phyloP scores from a whole-genome alignment of 2,888 invertebrate species.

The Sinohyriopsis cumingii region DNA sequence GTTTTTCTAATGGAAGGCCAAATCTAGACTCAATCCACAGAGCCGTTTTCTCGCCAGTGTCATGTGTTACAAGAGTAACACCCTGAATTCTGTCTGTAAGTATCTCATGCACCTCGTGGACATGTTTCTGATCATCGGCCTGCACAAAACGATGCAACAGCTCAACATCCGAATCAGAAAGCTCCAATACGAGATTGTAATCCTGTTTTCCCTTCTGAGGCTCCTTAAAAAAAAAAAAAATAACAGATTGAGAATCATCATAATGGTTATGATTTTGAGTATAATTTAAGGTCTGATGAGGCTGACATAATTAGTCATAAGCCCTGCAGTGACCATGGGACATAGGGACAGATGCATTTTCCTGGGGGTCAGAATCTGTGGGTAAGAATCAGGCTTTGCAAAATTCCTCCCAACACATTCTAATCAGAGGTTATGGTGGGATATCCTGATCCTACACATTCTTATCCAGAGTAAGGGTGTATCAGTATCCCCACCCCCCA shows the following conservation, averaged over 20 bases:
- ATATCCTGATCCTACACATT: too few species aligned
- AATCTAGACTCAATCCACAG: constrained; percentile 40
- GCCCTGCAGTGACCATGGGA: too few species aligned
- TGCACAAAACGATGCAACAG: constrained; percentile 32
- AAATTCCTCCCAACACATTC: too few species aligned
- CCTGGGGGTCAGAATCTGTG: too few species aligned
- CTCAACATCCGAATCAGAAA: constrained; percentile 29
- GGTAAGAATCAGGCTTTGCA: too few species aligned
- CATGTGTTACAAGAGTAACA: constrained; percentile 21
- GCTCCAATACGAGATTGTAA: constrained; percentile 32
- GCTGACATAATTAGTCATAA: too few species aligned
- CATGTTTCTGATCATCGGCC: constrained; percentile 22
- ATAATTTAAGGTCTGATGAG: too few species aligned
- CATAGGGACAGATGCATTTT: too few species aligned
- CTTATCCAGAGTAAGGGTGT: too few species aligned
- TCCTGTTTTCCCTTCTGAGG: constrained; percentile 29
- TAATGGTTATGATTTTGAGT: too few species aligned
- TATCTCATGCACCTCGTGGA: constrained; percentile 44
- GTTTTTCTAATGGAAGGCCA: constrained; percentile 35
- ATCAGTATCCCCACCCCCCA: too few species aligned
- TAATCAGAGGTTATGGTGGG: too few species aligned
- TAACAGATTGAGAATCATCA: neutral
- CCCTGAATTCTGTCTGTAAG: constrained; percentile 31
- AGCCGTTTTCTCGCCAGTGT: constrained; percentile 23
- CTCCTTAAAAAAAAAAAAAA: constrained; percentile 11